Percentiles rank a stretch among this genome's conserved stretches.
Conservation (phyloP, 2,888 invertebrate species). For the Scaeva pyrastri region DNA sequence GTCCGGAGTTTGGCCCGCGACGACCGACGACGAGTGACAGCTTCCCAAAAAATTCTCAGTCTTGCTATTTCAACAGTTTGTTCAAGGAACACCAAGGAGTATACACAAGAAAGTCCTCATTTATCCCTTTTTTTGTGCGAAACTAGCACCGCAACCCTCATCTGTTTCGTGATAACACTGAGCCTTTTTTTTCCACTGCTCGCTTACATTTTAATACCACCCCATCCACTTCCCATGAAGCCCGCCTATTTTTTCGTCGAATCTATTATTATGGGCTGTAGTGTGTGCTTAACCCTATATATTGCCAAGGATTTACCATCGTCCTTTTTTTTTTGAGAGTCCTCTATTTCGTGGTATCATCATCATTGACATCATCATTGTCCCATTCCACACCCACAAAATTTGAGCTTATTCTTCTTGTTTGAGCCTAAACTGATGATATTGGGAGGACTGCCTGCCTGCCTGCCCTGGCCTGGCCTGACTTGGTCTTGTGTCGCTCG, state of each 20-base stretch:
- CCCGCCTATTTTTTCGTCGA: conserved; percentile 26
- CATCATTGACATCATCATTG: conserved; percentile 74
- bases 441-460: too few species aligned
- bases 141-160: conserved; percentile 48
- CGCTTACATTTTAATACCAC: conserved; percentile 28
- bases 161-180: conserved; percentile 29
- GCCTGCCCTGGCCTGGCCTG: too few species aligned
- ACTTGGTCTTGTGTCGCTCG: neutral
- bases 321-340: neutral
- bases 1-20: too few species aligned
- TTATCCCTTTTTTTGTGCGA: conserved; percentile 52
- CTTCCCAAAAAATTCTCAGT: conserved; percentile 28
- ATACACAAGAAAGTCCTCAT: conserved; percentile 50
- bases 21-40: conserved; percentile 35
- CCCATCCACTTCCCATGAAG: conserved; percentile 4
- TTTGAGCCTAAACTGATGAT: conserved; percentile 9
- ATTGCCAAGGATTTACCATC: conserved; percentile 49
- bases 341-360: conserved; percentile 41
- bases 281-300: conserved; percentile 63
- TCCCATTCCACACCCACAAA: conserved; percentile 31
- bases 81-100: conserved; percentile 27
- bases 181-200: conserved; percentile 8
- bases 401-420: conserved; percentile 11
- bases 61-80: conserved; percentile 69
- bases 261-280: conserved; percentile 40